Conservation (phyloP, 2,797 vertebrate species). For the Fistularia commersonii region DNA sequence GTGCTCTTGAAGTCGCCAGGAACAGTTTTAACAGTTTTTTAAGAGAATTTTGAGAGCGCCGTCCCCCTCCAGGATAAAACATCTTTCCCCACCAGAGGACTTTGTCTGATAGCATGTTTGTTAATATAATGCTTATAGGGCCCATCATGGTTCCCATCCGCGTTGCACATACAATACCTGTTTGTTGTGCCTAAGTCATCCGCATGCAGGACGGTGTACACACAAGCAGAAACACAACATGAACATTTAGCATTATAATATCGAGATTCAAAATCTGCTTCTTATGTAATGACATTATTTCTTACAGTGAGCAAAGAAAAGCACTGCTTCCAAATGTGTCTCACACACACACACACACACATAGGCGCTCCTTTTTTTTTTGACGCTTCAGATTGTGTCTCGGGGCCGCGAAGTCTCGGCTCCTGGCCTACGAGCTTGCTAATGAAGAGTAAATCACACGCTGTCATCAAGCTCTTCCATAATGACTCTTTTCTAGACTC, state of each 20-base stretch:
- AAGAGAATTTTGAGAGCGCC: neutral
- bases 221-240: slow-evolving; percentile 23
- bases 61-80: neutral
- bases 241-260: slow-evolving; percentile 5
- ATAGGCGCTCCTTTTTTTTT: too few species aligned
- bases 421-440: slow-evolving; percentile 1
- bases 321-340: neutral
- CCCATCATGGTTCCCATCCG: neutral
- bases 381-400: too few species aligned
- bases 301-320: neutral
- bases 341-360: neutral
- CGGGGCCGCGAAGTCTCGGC: too few species aligned
- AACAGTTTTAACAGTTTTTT: slow-evolving; percentile 29
- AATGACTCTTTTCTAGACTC: slow-evolving; percentile 31
- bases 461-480: slow-evolving; percentile 20
- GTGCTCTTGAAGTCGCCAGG: neutral
- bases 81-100: neutral
- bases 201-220: slow-evolving; percentile 4
- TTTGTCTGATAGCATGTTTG: neutral
- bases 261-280: neutral
- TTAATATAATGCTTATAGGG: neutral
- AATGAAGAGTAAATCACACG: slow-evolving; percentile 37
- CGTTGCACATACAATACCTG: slow-evolving; percentile 22
- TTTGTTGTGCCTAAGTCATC: slow-evolving; percentile 16
- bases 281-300: too few species aligned